A percentile compares a stretch with the other conserved stretches of the same genome.
Evolutionary conservation across 2,888 invertebrate genomes (phyloP).

Genomic region (Troides helena): DNA sequence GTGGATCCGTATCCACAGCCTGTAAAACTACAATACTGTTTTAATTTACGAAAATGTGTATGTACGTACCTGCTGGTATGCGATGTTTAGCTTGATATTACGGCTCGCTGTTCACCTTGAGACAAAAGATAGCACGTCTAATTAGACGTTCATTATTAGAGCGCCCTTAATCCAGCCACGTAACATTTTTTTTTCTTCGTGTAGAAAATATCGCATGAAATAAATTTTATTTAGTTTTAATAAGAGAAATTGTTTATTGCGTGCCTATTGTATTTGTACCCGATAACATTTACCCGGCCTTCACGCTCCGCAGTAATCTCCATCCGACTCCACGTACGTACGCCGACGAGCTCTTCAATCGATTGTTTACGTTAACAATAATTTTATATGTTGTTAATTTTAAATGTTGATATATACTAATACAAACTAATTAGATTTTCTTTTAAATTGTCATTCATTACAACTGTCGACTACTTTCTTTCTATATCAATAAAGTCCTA

Average conservation of each 20-base stretch:
- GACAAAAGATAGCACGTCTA: neutral
- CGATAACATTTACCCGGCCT: constrained; percentile 59
- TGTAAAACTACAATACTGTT: too few species aligned
- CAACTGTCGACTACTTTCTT: neutral
- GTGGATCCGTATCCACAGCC: too few species aligned
- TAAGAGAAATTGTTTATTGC: constrained; percentile 43
- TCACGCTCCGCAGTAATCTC: constrained; percentile 62
- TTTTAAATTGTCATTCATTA: constrained; percentile 4
- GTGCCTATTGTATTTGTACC: constrained; percentile 47
- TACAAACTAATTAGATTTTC: constrained; percentile 16
- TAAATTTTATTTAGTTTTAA: neutral
- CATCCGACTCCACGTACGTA: constrained; percentile 47
- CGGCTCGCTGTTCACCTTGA: neutral
- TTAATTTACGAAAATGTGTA: too few species aligned
- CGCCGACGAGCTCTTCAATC: constrained; percentile 49
- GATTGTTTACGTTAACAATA: constrained; percentile 40
- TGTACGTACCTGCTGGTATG: neutral
- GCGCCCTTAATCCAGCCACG: neutral
- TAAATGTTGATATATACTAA: constrained; percentile 21
- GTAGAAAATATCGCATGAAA: neutral
- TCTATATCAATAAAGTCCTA: neutral
- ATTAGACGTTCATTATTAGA: neutral
- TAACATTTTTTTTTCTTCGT: neutral
- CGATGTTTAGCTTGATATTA: neutral
- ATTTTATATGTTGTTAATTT: constrained; percentile 14